phyloP scores from a whole-genome alignment of 2,888 invertebrate genomes.

The Colostygia pectinataria region DNA sequence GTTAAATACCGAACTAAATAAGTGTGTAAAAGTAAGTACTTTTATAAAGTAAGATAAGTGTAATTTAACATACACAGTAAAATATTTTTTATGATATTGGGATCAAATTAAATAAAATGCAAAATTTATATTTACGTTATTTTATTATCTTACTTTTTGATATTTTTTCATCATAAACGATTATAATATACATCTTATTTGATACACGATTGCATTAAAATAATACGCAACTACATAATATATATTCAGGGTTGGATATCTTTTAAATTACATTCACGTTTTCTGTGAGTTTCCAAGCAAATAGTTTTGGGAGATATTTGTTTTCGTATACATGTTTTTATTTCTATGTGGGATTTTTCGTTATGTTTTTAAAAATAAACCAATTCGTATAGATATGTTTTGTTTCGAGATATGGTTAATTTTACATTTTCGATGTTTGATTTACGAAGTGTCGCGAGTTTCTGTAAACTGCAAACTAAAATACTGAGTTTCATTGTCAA shows the following conservation, averaged over 20 bases:
- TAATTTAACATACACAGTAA: too few species aligned
- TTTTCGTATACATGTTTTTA: slow-evolving; percentile 73
- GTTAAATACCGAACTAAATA: too few species aligned
- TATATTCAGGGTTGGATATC: slow-evolving; percentile 59
- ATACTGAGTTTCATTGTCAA: neutral
- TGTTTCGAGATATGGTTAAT: slow-evolving; percentile 70
- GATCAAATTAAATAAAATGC: slow-evolving; percentile 54
- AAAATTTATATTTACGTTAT: slow-evolving; percentile 50
- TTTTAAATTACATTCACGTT: slow-evolving; percentile 58
- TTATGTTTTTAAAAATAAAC: slow-evolving; percentile 58
- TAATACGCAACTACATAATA: slow-evolving; percentile 63
- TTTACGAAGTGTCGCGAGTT: slow-evolving; percentile 38
- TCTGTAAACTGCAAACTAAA: slow-evolving; percentile 28
- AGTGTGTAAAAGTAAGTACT: too few species aligned
- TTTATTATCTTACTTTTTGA: slow-evolving; percentile 73
- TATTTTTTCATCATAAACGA: slow-evolving; percentile 68
- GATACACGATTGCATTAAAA: slow-evolving; percentile 70
- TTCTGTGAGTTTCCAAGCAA: slow-evolving; percentile 52
- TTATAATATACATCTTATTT: slow-evolving; percentile 78
- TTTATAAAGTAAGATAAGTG: too few species aligned
- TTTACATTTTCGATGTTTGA: slow-evolving; percentile 43
- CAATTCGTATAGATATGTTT: slow-evolving; percentile 72
- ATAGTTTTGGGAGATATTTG: slow-evolving; percentile 50
- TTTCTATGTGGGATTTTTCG: slow-evolving; percentile 56
- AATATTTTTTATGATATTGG: too few species aligned